Evolutionary conservation across 2,888 invertebrate genomes (phyloP), one percentile per base, ranked within the genome.

Genomic region (Hydriomena furcata): DNA sequence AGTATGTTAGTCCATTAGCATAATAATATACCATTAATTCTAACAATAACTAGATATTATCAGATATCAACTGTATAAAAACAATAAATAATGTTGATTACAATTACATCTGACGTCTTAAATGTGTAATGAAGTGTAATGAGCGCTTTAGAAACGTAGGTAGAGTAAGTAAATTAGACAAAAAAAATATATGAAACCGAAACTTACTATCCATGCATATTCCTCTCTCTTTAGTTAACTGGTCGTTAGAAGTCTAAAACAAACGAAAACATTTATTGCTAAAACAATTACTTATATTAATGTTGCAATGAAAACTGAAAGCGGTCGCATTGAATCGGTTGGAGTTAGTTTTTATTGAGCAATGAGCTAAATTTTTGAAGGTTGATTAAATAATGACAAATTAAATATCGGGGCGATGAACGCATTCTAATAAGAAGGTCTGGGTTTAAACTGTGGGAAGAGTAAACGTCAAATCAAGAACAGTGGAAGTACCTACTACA

Each of bases 221-320:
- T 1, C 72, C 79, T 2, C 84, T 66, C 47, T 79, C 71, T 7
- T 55, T 68, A 0, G 62, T 68, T 12, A 83, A 38, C 20, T 61
- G 80, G 46, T 84, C 84, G 0, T 6, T 25, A 0, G 82, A 45
- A 0, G 66, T 53, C 84, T 84, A 76, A 74, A 81, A 47, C 54
- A 57, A 57, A 59, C 51, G 50, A 37, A 31, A 36, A 48, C 25
- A n/a, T n/a, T n/a, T n/a, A n/a, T n/a, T n/a, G n/a, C 4, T 17
- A 2, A 17, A 30, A 7, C 25, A 6, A 5, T 24, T 25, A 34
- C 41, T 34, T 36, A 42, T 12, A 49, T 45, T 48, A 40, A 24
- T 43, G 32, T 51, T 44, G 42, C 47, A 55, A 46, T 42, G 21
- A 25, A 50, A 52, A 55, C 46, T 45, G 45, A 51, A 48, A 32